Evolutionary conservation across 2,888 invertebrate species (phyloP).

Genomic region (Tenthredo distinguenda): DNA sequence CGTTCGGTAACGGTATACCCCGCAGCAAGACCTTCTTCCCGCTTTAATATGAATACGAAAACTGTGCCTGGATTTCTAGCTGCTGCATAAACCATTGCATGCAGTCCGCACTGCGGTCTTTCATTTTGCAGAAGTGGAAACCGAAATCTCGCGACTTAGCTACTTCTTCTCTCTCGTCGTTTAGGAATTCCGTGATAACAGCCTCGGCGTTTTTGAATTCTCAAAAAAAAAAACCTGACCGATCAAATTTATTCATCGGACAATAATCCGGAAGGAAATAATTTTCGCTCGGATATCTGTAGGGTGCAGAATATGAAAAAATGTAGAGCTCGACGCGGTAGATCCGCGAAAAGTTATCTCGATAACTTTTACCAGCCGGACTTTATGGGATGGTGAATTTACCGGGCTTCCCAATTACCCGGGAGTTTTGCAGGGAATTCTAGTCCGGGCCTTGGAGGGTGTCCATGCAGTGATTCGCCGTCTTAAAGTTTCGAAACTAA

Average conservation of each 20-base stretch:
- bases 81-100: slow-evolving; percentile 67
- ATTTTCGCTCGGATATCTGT: neutral
- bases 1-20: too few relatives aligned
- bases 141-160: slow-evolving; percentile 16
- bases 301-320: neutral
- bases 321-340: neutral
- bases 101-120: slow-evolving; percentile 66
- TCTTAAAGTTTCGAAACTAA: slow-evolving; percentile 36
- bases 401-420: slow-evolving; percentile 26
- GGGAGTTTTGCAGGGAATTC: neutral
- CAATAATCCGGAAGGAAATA: neutral
- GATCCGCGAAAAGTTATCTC: neutral
- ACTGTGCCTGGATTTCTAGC: slow-evolving; percentile 64
- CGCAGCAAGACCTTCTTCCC: neutral
- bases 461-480: slow-evolving; percentile 29
- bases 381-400: slow-evolving; percentile 39
- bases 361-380: neutral
- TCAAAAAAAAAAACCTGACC: neutral
- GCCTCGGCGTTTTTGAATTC: neutral
- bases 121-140: slow-evolving; percentile 46
- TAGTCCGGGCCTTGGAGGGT: neutral
- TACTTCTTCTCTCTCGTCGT: neutral
- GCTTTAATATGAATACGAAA: slow-evolving; percentile 56
- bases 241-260: neutral
- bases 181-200: neutral